Evolutionary conservation across 1,140 invertebrate species (phyloP).

Genomic region (Dinothrombium tinctorium): DNA sequence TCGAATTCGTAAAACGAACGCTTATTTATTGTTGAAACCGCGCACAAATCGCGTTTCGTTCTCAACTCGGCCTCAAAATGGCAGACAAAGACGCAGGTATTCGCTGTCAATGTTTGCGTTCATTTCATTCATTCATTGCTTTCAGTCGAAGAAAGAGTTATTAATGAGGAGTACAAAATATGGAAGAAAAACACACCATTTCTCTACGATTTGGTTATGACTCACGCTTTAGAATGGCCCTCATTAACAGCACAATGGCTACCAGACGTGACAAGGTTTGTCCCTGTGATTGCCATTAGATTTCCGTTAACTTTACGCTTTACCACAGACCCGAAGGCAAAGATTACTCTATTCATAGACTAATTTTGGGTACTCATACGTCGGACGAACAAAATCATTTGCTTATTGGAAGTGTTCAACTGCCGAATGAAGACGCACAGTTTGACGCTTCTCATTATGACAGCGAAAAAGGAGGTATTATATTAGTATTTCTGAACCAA

Average conservation of each 20-base stretch:
- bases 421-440: constrained; percentile 95
- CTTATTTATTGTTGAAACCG: too few species aligned
- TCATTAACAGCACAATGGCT: constrained; percentile 97
- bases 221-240: constrained; percentile 87
- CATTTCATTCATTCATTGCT: not conserved
- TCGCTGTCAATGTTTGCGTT: too few species aligned
- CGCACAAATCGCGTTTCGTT: too few species aligned
- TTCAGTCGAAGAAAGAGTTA: constrained; percentile 91
- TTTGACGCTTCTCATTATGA: constrained; percentile 99
- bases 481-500: not conserved
- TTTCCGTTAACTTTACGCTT: constrained; percentile 4
- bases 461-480: constrained; percentile 72
- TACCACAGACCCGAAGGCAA: constrained; percentile 66
- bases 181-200: constrained; percentile 98
- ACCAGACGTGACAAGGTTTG: constrained; percentile 70
- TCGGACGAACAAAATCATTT: constrained; percentile 99
- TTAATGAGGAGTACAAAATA: constrained; percentile 99
- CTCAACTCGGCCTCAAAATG: too few species aligned
- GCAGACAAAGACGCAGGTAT: too few species aligned
- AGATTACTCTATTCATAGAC: constrained; percentile 89
- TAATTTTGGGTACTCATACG: constrained; percentile 97
- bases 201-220: constrained; percentile 94
- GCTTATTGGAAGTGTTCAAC: constrained; percentile 88
- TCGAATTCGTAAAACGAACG: too few species aligned
- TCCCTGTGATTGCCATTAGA: too few species aligned